Base-by-base conservation (phyloP, 2,797 vertebrate species). In the Lutjanus campechanus region DNA sequence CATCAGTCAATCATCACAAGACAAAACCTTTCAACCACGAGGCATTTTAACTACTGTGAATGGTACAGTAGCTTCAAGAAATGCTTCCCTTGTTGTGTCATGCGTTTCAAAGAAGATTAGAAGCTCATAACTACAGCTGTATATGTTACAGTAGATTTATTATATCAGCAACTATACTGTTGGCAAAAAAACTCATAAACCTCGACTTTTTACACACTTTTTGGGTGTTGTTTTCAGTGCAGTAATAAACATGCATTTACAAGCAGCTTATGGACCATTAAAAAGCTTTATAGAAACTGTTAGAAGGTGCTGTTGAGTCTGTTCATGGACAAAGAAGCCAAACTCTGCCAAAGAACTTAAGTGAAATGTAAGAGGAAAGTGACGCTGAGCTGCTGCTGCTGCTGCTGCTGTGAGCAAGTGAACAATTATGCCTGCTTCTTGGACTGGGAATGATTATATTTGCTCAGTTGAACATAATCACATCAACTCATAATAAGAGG, bases 401-500 rank as follows among this genome's bases (percentile, higher is more conserved):
- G 29, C 29, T 29, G 29, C 86, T 84, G 44, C 86, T 85, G 73
- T 85, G 85, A 86, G 83, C 86, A 84, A 89, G 58, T 49, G 70
- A 90, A 86, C 64, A 86, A 87, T 85, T 74, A 76, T 62, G 64
- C 74, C 29, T 44, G 66, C 67, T 60, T 70, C 77, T 85, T 47
- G 54, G 51, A 76, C 69, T 60, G 55, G n/a, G 64, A 62, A 69
- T 65, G 79, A 88, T 86, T 79, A 43, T 69, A 71, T 91, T 90
- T 87, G 88, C 86, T 92, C 85, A 66, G 84, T 89, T 88, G 89
- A 93, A 95, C 92, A 92, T 92, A 93, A 94, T 94, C 81, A 69
- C 81, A 85, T 92, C 81, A 65, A 79, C 73, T 79, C 85, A 84
- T 95, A 93, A 94, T 93, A 75, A 90, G 79, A 82, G 81, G 87